Evolutionary conservation across 2,113 vertebrate genomes (phyloP).

Genomic region (Bothrops jararaca): DNA sequence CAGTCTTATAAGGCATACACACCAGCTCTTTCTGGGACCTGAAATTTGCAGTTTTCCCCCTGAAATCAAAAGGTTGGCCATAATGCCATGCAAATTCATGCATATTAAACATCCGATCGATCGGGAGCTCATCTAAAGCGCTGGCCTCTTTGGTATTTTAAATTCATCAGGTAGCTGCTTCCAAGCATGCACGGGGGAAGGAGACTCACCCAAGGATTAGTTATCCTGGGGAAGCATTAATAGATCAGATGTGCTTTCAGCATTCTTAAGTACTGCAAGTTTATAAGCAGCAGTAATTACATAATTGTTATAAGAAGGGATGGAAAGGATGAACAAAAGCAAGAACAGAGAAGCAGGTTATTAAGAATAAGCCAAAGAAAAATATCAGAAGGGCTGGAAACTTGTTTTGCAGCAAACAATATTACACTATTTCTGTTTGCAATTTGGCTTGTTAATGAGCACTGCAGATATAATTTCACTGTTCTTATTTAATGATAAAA

Average conservation of each 20-base stretch:
- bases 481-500: background rate
- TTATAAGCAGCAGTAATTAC: background rate
- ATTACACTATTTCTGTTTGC: background rate
- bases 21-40: constrained; percentile 17
- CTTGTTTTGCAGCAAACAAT: constrained; percentile 11
- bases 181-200: constrained; percentile 26
- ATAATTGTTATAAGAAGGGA: constrained; percentile 22
- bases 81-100: constrained; percentile 32
- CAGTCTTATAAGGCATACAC: background rate
- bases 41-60: background rate
- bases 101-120: constrained; percentile 48
- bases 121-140: constrained; percentile 37
- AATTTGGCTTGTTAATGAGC: background rate
- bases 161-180: constrained; percentile 55
- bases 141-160: constrained; percentile 41
- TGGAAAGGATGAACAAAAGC: constrained; percentile 10
- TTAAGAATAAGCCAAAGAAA: constrained; percentile 12
- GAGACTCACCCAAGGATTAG: constrained; percentile 37
- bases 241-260: constrained; percentile 35
- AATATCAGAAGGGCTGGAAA: background rate
- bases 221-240: constrained; percentile 37
- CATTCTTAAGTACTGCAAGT: constrained; percentile 21
- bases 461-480: background rate
- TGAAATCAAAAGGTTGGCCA: constrained; percentile 28
- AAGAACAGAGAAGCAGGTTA: constrained; percentile 31